A percentile compares a stretch with the other conserved stretches of the same genome.
Evolutionary conservation across 2,888 invertebrate genomes (phyloP).

Genomic region (Cremastinae sp.): DNA sequence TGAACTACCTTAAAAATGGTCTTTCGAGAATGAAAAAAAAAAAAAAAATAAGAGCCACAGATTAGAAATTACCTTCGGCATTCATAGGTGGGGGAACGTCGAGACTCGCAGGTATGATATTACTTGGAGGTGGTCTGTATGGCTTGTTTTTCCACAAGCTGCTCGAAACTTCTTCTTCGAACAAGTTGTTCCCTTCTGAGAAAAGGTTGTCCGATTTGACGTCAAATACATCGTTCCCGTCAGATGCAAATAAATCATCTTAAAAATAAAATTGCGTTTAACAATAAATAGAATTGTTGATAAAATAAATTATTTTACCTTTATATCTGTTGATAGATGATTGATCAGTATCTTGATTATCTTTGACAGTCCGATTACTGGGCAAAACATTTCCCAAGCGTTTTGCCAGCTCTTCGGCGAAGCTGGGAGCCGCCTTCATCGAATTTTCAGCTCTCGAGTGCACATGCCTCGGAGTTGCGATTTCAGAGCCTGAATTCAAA

Average conservation of each 20-base stretch:
- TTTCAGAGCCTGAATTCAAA: conserved; percentile 72
- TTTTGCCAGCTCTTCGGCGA: conserved; percentile 85
- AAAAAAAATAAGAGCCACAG: too few species aligned
- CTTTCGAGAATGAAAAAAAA: too few species aligned
- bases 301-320: too few species aligned
- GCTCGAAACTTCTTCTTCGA: conserved; percentile 70
- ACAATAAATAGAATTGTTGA: too few species aligned
- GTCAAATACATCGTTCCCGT: conserved; percentile 69
- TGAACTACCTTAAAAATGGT: too few species aligned
- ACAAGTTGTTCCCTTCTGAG: conserved; percentile 67
- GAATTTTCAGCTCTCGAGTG: conserved; percentile 68
- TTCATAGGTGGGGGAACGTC: conserved; percentile 78
- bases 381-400: conserved; percentile 82
- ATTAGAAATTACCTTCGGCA: conserved; percentile 69
- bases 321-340: conserved; percentile 72
- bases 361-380: conserved; percentile 79
- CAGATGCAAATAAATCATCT: conserved; percentile 74
- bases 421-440: conserved; percentile 77
- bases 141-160: conserved; percentile 71
- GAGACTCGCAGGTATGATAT: conserved; percentile 76
- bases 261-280: conserved; percentile 45
- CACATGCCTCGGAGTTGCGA: conserved; percentile 71
- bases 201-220: conserved; percentile 70
- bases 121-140: conserved; percentile 70
- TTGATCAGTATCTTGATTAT: conserved; percentile 70